Evolutionary conservation across 2,888 invertebrate species (phyloP), one percentile per base, ranked within the genome.

Genomic region (Cerceris rybyensis): DNA sequence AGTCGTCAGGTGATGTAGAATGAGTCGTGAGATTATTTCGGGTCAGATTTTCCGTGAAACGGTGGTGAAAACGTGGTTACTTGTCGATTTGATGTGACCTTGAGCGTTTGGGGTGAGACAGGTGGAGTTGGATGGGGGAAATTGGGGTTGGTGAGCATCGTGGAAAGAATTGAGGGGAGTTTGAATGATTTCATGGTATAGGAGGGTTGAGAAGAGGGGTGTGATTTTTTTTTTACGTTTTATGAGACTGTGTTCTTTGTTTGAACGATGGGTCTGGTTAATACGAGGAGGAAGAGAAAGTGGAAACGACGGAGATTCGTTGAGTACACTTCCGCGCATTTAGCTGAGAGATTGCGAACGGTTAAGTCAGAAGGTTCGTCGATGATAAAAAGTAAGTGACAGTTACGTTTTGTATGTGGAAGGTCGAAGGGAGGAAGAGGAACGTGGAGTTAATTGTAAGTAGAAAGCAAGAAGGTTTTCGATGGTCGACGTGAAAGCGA

Each of bases 1-100:
- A 28, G 28, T 28, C 28, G 28, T 28, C 28, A 28, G 46, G 46
- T 46, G 46, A 46, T 46, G 8, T 46, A 5, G 13, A 46, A 57
- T 13, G 28, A 57, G 16, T 28, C 28, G 2, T 28, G 28, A 28
- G 28, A 28, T 1, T 28, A 28, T 28, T 28, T 28, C 4, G 28
- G 1, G 28, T 4, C 28, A 28, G 28, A 4, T 2, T 2, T 28
- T 46, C 1, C 50, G n/a, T n/a, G 1, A 2, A 2, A 7, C 46
- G 9, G 11, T 46, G 9, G 46, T 6, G 46, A 6, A 60, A 75
- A 66, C 59, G 65, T 58, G 74, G 69, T 54, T 64, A 28, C 2
- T 28, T 4, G 28, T 43, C 59, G 16, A 65, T 66, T 41, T 46
- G 42, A 54, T 69, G 60, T 83, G 83, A 83, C 83, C 82, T 83